Evolutionary conservation across 2,888 invertebrate genomes (phyloP), one percentile per base, ranked within the genome.

Genomic region (Lumbricus terrestris): DNA sequence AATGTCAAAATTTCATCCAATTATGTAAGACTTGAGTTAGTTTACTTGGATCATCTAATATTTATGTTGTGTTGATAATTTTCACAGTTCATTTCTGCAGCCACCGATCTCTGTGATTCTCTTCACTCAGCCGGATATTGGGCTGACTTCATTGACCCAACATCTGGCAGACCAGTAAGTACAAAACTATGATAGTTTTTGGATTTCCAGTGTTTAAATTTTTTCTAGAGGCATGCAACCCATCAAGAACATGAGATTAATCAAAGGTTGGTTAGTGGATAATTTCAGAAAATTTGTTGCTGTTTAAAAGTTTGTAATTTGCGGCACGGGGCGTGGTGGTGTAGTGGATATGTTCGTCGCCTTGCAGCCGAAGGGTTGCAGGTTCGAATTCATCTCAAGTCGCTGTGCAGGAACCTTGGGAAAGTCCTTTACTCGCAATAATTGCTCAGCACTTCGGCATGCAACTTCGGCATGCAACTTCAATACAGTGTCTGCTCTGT

Each of bases 91-190:
- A 96, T 97, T 88, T 95, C 97, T 91, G 96, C 97, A 85, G 97
- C 97, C 4, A 96, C 96, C 92, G 97, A 97, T 92, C 96, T 98
- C 90, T 97, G 97, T 94, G 95, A 96, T 90, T 96, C 96, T 91
- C 94, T 98, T 82, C 96, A 96, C 91, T 95, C 96, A 91, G 96
- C 96, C 90, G 97, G 97, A 29, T 97, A 96, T 94, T 98, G 97
- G 97, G 97, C 97, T 0, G 98, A 98, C 94, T 98, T 98, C 93
- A 96, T 98, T 92, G 98, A 98, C 95, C 98, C 98, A 1, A 96
- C 97, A 91, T 97, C 97, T 91, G 98, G 98, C 0, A 96, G 96
- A 92, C 97, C 97, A 11, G 95, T 95, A 93, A 93, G 94, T 92
- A 88, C 33, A 42, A 0, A 34, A 47, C 40, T 85, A 37, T 88